These are phyloP conservation scores for Rynchops niger DNA, from an alignment of 2,113 vertebrate genomes.

Conservation along the genomic window DNA sequence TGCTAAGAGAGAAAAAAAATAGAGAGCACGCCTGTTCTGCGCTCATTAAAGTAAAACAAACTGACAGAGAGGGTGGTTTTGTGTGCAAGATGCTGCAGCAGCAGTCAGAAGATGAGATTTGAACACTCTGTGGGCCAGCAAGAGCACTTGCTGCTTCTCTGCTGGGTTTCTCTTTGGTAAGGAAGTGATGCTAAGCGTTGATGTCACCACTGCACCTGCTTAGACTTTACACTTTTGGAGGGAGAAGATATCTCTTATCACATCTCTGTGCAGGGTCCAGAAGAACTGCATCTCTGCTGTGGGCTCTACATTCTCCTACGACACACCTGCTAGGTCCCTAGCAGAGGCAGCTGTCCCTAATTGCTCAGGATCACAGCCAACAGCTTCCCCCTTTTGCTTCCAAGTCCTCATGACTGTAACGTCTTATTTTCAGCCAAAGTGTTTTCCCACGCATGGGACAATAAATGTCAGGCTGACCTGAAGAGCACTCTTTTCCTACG, in stretches of 20 bases:
- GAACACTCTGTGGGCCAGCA: neutral
- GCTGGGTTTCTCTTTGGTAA: neutral
- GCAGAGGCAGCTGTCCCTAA: conserved; percentile 28
- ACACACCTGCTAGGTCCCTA: neutral
- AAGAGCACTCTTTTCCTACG: neutral
- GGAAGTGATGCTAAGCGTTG: neutral
- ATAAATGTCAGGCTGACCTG: conserved; percentile 3
- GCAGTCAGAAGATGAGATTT: neutral
- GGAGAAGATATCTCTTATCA: neutral
- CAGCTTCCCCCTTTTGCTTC: conserved; percentile 19
- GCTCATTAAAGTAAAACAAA: neutral
- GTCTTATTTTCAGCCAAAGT: neutral
- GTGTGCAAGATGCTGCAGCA: neutral
- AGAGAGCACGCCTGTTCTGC: neutral
- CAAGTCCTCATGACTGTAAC: conserved; percentile 23
- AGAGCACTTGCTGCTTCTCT: neutral
- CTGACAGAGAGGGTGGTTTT: neutral
- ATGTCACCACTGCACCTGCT: neutral
- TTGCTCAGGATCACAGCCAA: conserved; percentile 10
- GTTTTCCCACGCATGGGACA: neutral
- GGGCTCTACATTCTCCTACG: neutral
- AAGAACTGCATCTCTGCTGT: neutral
- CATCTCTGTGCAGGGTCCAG: neutral
- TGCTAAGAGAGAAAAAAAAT: neutral
- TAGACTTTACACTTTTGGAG: neutral